Percentiles rank a stretch among this genome's conserved stretches.
These are phyloP conservation scores for Dendrophyllia cribrosa DNA, from an alignment of 64 coral and sea anemone species.

Conservation along the genomic window DNA sequence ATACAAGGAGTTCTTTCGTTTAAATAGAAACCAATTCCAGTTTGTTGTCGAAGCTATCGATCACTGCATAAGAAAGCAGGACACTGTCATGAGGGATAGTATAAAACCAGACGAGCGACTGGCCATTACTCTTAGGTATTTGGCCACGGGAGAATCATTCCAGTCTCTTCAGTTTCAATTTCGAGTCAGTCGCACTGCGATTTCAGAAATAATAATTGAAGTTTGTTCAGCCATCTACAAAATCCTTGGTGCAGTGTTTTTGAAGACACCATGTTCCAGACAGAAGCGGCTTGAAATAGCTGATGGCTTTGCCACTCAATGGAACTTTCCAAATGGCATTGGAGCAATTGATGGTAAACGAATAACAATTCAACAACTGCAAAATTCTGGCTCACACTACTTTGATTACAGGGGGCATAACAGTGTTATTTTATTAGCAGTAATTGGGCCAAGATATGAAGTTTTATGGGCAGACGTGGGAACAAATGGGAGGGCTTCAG, in stretches of 20 bases:
- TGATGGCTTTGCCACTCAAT: not conserved
- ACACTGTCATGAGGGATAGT: conserved; percentile 36
- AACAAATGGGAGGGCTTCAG: conserved; percentile 28
- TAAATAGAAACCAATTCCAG: conserved; percentile 24
- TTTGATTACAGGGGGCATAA: conserved; percentile 58
- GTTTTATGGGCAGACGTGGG: conserved; percentile 39
- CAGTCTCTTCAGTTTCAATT: conserved; percentile 57
- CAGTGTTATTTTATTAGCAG: conserved; percentile 32
- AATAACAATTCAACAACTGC: conserved; percentile 15
- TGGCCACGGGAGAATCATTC: conserved; percentile 65
- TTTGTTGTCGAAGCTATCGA: conserved; percentile 21
- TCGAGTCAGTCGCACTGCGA: conserved; percentile 48
- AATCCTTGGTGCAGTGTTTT: not conserved
- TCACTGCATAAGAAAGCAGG: conserved; percentile 26
- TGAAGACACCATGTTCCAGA: not conserved
- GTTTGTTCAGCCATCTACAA: conserved; percentile 34
- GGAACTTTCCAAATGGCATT: conserved; percentile 35
- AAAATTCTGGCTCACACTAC: conserved; percentile 13
- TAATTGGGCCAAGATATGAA: conserved; percentile 33
- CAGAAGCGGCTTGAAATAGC: not conserved
- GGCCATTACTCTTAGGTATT: conserved; percentile 60
- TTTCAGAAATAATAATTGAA: conserved; percentile 45
- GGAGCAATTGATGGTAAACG: conserved; percentile 39
- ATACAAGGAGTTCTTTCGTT: conserved; percentile 40
- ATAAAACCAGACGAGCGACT: conserved; percentile 68